Conservation (phyloP, 2,888 invertebrate species). For the Altica lythri region DNA sequence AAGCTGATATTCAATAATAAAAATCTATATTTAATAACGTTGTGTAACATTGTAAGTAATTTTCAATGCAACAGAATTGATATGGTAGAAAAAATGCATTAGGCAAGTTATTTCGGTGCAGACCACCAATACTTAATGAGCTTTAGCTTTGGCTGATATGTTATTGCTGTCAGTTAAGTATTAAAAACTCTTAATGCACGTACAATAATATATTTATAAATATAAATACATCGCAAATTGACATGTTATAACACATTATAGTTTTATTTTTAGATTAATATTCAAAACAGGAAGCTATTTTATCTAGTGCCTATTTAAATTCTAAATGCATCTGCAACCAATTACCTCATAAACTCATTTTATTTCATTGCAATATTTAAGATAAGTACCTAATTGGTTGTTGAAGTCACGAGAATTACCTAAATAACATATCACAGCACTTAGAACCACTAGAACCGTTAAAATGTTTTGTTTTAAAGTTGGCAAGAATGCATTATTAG, state of each 20-base stretch:
- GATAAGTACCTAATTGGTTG: too few relatives aligned
- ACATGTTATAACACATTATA: conserved; percentile 3
- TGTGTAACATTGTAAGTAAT: neutral
- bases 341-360: too few relatives aligned
- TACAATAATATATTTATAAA: conserved; percentile 6
- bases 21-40: neutral
- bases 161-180: neutral
- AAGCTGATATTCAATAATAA: too few relatives aligned
- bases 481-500: too few relatives aligned
- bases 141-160: neutral
- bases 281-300: neutral
- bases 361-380: too few relatives aligned
- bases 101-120: neutral
- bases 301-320: too few relatives aligned
- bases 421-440: too few relatives aligned
- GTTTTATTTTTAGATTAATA: conserved; percentile 11
- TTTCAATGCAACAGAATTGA: neutral
- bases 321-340: too few relatives aligned
- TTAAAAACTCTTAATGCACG: too few relatives aligned
- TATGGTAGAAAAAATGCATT: neutral
- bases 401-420: too few relatives aligned
- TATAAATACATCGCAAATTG: conserved; percentile 13
- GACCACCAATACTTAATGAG: conserved; percentile 7
- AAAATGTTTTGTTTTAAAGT: too few relatives aligned
- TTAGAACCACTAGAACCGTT: too few relatives aligned